Evolutionary conservation across 23 tunicate species (phyloP), one percentile per base, ranked within the genome.

Genomic region (Diplosoma virens): DNA sequence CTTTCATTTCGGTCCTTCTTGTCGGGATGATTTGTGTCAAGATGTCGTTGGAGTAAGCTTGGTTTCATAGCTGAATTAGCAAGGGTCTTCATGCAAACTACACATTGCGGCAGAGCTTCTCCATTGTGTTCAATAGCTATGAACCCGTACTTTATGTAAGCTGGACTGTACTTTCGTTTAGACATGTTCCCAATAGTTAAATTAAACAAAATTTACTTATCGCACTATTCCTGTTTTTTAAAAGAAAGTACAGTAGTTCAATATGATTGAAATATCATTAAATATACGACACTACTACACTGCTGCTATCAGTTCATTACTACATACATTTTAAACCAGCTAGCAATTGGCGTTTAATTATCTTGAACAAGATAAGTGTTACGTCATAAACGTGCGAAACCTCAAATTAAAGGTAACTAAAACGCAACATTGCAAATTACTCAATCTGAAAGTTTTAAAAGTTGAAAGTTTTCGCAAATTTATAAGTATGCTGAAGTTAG

Each of bases 1-100:
- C 78, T 77, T 53, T 66, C 74, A 77, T 77, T 53, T 77, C 82
- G 82, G 25, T 36, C 63, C 53, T 77, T 66, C 82, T 77, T 67
- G 35, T 77, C 76, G 33, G 82, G 34, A 66, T 77, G 77, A 66
- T 77, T 77, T 66, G 82, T 77, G 9, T 77, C 54, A 65, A 77
- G 75, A 77, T 77, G 82, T 31, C 82, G 82, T 77, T 67, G n/a
- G 68, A 75, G 68, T 33, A 56, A 20, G 75, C 68, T 75, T 24
- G 80, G 68, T 64, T 64, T 64, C 35, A 64, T 64, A 29, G 71
- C 71, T 64, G 71, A 30, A 64, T 64, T 64, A 25, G 71, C 71
- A 64, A 64, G 35, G 37, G 71, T 64, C 35, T 64, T 64, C 71
- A 64, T 64, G 71, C 71, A 64, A 29, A 64, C 71, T 64, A 64